phyloP scores from a whole-genome alignment of 2,113 vertebrate species.

The Acanthisitta chloris region DNA sequence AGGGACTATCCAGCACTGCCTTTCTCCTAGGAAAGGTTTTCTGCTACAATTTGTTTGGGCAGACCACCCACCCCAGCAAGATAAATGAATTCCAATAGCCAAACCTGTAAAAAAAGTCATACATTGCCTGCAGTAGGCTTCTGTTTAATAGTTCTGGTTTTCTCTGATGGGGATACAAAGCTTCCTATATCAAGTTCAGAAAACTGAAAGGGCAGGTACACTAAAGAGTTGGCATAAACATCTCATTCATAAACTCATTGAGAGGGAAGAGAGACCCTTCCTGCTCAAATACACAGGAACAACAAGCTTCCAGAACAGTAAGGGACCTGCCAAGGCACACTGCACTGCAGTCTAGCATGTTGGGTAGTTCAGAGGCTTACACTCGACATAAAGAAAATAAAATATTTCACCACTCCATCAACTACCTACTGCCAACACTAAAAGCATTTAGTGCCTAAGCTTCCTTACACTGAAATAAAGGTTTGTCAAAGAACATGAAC shows the following conservation, averaged over 20 bases:
- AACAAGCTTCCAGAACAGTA: neutral
- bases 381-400: neutral
- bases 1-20: neutral
- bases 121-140: fast-evolving
- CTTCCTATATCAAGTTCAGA: neutral
- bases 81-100: neutral
- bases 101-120: neutral
- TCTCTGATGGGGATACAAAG: neutral
- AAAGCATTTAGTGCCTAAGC: neutral
- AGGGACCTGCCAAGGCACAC: neutral
- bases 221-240: neutral
- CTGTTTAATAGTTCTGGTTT: neutral
- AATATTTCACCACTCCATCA: neutral
- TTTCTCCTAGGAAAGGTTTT: neutral
- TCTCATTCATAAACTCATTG: neutral
- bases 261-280: neutral
- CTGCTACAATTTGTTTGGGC: neutral
- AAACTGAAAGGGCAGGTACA: neutral
- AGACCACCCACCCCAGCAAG: neutral
- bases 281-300: neutral
- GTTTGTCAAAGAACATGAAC: neutral
- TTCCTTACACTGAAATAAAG: neutral
- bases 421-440: neutral
- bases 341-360: neutral
- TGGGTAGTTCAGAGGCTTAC: neutral